Conservation (phyloP, 2,113 vertebrate genomes). For the Thymallus thymallus region DNA sequence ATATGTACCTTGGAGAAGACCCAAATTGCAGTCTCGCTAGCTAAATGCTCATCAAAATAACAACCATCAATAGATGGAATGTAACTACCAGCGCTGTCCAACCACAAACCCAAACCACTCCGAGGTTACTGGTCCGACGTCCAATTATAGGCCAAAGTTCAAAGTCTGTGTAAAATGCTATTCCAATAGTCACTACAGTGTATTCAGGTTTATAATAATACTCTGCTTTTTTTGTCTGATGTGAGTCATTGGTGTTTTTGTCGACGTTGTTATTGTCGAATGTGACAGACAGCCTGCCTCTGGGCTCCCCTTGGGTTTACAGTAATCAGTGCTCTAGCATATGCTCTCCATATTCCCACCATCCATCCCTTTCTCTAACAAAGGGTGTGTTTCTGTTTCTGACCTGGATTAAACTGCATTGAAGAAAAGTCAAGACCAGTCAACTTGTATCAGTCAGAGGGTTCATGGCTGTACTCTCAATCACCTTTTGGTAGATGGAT, state of each 20-base stretch:
- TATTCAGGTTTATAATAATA: background rate
- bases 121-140: background rate
- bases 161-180: background rate
- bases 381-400: conserved; percentile 27
- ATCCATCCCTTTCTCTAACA: conserved; percentile 42
- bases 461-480: conserved; percentile 12
- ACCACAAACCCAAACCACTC: background rate
- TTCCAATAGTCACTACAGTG: background rate
- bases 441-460: conserved; percentile 32
- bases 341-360: conserved; percentile 42
- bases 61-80: background rate
- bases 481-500: conserved; percentile 17
- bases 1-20: background rate
- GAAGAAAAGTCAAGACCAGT: conserved; percentile 26
- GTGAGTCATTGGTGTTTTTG: background rate
- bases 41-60: conserved; percentile 11
- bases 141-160: background rate
- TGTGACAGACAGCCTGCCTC: background rate
- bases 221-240: background rate
- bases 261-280: conserved; percentile 24
- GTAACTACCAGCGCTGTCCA: background rate
- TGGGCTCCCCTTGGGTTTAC: conserved; percentile 32
- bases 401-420: conserved; percentile 44
- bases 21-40: background rate
- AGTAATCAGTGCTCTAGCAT: conserved; percentile 46